These are phyloP conservation scores for Drosophila sucinea DNA, from an alignment of 1,140 invertebrate genomes.

Conservation along the genomic window DNA sequence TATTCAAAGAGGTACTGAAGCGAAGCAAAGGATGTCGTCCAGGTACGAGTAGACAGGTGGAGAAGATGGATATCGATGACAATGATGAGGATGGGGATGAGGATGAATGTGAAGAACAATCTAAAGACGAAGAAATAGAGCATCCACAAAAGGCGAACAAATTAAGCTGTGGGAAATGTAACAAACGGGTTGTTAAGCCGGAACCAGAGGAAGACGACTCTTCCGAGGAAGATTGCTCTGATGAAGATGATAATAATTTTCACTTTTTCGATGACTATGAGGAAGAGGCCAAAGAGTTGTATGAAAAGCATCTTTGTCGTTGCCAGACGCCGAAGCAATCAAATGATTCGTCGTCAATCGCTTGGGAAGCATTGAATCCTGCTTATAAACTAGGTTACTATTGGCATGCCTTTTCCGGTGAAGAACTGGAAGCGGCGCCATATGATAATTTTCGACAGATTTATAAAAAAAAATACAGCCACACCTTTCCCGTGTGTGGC, in stretches of 20 bases:
- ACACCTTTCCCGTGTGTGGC: neutral
- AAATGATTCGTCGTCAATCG: too few species aligned
- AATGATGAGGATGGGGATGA: neutral
- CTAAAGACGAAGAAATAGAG: neutral
- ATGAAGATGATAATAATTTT: too few species aligned
- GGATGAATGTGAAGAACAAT: too few species aligned
- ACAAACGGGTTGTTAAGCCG: too few species aligned
- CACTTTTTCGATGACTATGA: slow-evolving; percentile 8
- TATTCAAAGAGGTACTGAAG: neutral
- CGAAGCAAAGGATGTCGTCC: neutral
- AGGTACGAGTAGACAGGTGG: neutral
- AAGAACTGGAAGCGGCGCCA: slow-evolving; percentile 35
- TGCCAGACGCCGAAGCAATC: neutral
- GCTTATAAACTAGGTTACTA: slow-evolving; percentile 49
- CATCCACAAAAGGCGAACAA: neutral
- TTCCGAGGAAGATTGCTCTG: neutral
- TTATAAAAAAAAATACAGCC: slow-evolving; percentile 11
- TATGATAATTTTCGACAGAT: slow-evolving; percentile 50
- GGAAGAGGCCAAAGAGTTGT: slow-evolving; percentile 3
- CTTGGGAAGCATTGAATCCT: slow-evolving; percentile 26
- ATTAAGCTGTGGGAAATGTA: neutral
- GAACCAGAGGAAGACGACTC: too few species aligned
- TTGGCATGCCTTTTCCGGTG: slow-evolving; percentile 44
- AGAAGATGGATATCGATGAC: neutral
- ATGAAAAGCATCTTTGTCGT: neutral